Percentiles rank a stretch among this genome's conserved stretches.
Conservation (phyloP, 2,797 vertebrate species). For the Cuniculus paca region DNA sequence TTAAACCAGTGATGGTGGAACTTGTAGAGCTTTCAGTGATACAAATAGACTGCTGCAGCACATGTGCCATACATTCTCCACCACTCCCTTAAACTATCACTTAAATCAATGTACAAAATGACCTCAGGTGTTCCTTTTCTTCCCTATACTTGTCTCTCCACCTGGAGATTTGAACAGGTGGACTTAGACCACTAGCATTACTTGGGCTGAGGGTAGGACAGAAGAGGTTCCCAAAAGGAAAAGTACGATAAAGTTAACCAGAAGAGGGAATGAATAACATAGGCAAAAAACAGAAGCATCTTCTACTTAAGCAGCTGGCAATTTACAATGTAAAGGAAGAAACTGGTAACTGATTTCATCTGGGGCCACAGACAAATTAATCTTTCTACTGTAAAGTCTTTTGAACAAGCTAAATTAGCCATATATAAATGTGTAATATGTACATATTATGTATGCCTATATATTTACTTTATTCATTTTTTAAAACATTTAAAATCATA, state of each 20-base stretch:
- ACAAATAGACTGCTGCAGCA: not conserved
- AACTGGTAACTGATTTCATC: not conserved
- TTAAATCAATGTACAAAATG: slow-evolving; percentile 35
- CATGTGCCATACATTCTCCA: not conserved
- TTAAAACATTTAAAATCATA: not conserved
- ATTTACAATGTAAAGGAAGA: slow-evolving; percentile 33
- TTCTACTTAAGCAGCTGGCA: not conserved
- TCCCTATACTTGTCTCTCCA: not conserved
- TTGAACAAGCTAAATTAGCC: slow-evolving; percentile 22
- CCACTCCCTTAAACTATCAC: not conserved
- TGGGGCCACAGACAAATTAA: slow-evolving; percentile 26
- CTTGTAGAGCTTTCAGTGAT: not conserved
- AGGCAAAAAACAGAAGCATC: slow-evolving; percentile 16
- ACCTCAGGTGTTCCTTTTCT: not conserved
- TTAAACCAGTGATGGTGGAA: not conserved
- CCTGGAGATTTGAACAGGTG: not conserved
- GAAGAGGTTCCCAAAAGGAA: slow-evolving; percentile 48
- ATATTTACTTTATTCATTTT: slow-evolving; percentile 38
- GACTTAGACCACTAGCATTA: not conserved
- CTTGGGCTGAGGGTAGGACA: not conserved
- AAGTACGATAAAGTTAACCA: not conserved
- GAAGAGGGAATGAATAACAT: not conserved
- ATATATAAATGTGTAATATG: not conserved
- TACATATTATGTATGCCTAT: not conserved
- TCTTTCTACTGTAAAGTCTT: slow-evolving; percentile 1